Evolutionary conservation across 2,888 invertebrate genomes (phyloP).

Genomic region (Eulithis testata): DNA sequence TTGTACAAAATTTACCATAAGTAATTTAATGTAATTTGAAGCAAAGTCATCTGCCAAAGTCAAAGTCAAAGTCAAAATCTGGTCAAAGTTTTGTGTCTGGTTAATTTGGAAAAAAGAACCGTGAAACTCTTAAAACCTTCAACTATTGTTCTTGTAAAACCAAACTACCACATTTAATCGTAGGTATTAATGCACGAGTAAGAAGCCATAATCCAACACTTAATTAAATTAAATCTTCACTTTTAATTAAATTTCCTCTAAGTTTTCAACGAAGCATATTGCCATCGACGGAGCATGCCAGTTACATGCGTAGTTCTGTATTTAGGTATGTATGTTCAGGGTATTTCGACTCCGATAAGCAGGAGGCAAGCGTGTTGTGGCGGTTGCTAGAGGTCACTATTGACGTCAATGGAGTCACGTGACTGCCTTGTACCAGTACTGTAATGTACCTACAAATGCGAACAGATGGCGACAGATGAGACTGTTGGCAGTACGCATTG

Average conservation of each 20-base stretch:
- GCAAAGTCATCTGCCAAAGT: too few relatives aligned
- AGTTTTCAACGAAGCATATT: conserved; percentile 20
- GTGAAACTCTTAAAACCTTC: too few relatives aligned
- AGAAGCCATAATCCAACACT: background rate
- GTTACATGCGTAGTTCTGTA: conserved; percentile 37
- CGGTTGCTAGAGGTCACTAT: conserved; percentile 87
- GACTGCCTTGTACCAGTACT: conserved; percentile 66
- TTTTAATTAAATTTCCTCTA: conserved; percentile 9
- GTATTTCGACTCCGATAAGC: conserved; percentile 78
- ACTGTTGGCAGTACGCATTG: conserved; percentile 34
- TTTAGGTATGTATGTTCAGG: conserved; percentile 56
- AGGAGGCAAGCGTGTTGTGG: conserved; percentile 74
- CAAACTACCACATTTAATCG: too few relatives aligned
- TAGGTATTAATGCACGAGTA: background rate
- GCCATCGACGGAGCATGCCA: conserved; percentile 25
- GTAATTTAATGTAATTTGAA: too few relatives aligned
- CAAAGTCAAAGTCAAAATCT: too few relatives aligned
- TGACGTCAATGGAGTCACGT: conserved; percentile 89
- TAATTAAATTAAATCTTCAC: background rate
- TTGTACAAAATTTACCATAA: too few relatives aligned
- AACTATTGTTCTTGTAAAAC: too few relatives aligned
- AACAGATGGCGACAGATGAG: conserved; percentile 45
- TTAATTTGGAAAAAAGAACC: too few relatives aligned
- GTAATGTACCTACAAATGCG: conserved; percentile 50
- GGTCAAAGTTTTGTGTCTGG: too few relatives aligned